Base-by-base conservation (phyloP, 2,797 vertebrate genomes). In the Melanotaenia pygmaea region DNA sequence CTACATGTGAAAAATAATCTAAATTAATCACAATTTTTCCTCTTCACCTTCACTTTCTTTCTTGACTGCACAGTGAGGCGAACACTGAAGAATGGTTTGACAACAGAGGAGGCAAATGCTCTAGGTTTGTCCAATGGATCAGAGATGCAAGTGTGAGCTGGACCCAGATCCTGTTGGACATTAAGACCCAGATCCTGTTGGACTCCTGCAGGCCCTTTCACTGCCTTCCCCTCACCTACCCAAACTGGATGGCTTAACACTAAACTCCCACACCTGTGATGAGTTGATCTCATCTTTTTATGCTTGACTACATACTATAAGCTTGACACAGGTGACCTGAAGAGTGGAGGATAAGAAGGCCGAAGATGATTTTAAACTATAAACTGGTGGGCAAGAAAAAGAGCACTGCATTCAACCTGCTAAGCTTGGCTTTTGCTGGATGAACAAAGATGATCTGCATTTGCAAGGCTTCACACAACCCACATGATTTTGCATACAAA, bases 51-150 rank as follows among this genome's bases (percentile, higher is more conserved):
- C 18, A 12, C 43, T 57, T 43, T 28, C 72, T 43, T 58, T 54
- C 13, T 22, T 65, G 20, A 16, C 56, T 69, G 43, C 67, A 32
- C 86, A 99, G 98, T 99, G 88, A 96, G 98, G 78, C 96, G 98
- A 93, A 99, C 98, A 60, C 94, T 99, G 92, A 99, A 96, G 94
- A 97, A 89, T 0, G 97, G 97, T 77, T 87, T 99, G 91, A 97
- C 97, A 5, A 92, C 96, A 32, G 97, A 99, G 91, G 98, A 99
- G 93, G 97, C 97, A 59, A 96, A 96, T 74, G 96, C 96, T 63
- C 94, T 99, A 56, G 98, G 98, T 74, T 92, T 99, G 82, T 94
- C 97, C 74, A 94, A 95, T 67, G 94, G 95, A 63, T 95, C 97
- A 1, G 97, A 99, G 94, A 94, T 99, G 96, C 96, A 98, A 85